Evolutionary conservation across 2,113 vertebrate genomes (phyloP).

Genomic region (Seriola aureovittata): DNA sequence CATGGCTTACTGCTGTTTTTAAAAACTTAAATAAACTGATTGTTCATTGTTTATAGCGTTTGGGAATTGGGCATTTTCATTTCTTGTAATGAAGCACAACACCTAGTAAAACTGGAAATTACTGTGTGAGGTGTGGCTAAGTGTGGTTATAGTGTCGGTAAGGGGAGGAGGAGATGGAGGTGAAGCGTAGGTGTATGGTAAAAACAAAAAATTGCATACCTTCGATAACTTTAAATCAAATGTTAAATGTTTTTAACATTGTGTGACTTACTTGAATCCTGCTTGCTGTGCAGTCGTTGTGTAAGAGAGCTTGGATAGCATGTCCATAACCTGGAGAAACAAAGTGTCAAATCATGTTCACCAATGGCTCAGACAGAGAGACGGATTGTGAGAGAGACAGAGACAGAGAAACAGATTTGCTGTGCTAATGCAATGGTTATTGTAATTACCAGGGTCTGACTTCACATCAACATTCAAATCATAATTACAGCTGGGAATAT

Average conservation of each 20-base stretch:
- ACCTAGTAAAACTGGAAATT: background rate
- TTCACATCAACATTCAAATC: too few species aligned
- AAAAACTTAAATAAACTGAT: too few species aligned
- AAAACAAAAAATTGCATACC: background rate
- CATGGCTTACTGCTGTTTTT: too few species aligned
- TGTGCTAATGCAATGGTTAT: background rate
- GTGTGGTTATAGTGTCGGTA: background rate
- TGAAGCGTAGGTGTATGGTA: background rate
- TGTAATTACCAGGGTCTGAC: background rate
- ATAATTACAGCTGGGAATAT: background rate
- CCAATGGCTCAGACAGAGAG: background rate
- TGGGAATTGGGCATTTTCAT: background rate
- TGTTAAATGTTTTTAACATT: background rate
- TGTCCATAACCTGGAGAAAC: constrained; percentile 91
- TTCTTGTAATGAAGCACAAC: background rate
- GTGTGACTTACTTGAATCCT: constrained; percentile 89
- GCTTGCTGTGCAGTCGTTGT: constrained; percentile 86
- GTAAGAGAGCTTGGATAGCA: constrained; percentile 91
- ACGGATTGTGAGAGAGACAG: background rate
- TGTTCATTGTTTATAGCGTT: too few species aligned
- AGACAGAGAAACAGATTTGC: background rate
- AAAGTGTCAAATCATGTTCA: constrained; percentile 7
- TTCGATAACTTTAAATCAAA: background rate
- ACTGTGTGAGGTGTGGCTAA: background rate
- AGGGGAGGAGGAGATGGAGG: background rate